Evolutionary conservation across 2,888 invertebrate species (phyloP).

Genomic region (Pachliopta kotzebuea): DNA sequence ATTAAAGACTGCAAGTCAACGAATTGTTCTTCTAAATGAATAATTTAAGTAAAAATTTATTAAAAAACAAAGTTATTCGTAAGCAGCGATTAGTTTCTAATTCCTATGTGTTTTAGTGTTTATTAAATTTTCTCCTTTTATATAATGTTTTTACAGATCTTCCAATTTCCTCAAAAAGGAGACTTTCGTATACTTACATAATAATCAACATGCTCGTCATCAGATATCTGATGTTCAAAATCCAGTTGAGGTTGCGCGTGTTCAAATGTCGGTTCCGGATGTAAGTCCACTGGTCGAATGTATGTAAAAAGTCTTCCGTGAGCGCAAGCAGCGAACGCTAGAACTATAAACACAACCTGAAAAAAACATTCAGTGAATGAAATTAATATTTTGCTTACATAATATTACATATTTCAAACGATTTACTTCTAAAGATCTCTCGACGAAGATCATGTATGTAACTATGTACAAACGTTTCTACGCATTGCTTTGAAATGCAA

Average conservation of each 20-base stretch:
- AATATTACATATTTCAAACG: background rate
- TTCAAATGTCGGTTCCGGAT: slow-evolving; percentile 45
- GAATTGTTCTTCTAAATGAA: too few species aligned
- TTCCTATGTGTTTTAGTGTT: too few species aligned
- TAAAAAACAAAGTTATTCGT: too few species aligned
- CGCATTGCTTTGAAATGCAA: background rate
- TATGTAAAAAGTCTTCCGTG: slow-evolving; percentile 54
- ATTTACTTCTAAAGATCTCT: background rate
- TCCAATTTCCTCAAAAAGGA: too few species aligned
- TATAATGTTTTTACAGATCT: too few species aligned
- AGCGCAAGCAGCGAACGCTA: slow-evolving; percentile 50
- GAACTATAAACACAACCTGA: slow-evolving; percentile 51
- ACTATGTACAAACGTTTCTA: background rate
- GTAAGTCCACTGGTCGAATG: slow-evolving; percentile 44
- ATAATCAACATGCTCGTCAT: slow-evolving; percentile 82
- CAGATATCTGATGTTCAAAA: slow-evolving; percentile 60
- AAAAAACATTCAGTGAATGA: slow-evolving; percentile 33
- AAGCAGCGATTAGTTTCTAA: too few species aligned
- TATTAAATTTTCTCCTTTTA: too few species aligned
- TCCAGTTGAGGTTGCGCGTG: slow-evolving; percentile 52
- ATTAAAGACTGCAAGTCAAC: too few species aligned
- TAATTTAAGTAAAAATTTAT: too few species aligned
- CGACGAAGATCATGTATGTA: background rate
- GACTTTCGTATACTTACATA: slow-evolving; percentile 77
- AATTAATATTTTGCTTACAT: background rate